Conservation (phyloP, 2,113 vertebrate genomes). For the Strix uralensis region DNA sequence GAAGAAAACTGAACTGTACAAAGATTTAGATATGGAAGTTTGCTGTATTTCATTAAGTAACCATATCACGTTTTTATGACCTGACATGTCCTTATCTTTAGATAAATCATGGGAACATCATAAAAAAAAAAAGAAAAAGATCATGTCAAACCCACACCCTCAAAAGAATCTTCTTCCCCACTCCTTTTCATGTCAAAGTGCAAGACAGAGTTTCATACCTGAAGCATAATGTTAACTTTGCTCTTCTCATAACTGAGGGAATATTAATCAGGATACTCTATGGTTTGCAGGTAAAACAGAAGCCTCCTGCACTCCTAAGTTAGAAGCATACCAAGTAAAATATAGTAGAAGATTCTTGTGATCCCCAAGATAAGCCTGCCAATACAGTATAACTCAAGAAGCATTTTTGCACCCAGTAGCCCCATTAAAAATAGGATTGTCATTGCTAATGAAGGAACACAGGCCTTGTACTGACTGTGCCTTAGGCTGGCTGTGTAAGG, state of each 20-base stretch:
- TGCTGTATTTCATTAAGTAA: background rate
- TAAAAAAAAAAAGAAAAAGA: background rate
- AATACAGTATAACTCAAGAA: background rate
- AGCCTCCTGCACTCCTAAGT: background rate
- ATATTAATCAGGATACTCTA: background rate
- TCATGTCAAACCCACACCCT: background rate
- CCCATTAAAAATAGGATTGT: background rate
- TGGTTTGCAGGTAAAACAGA: background rate
- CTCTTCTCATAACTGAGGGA: background rate
- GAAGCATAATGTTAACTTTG: background rate
- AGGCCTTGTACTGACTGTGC: background rate
- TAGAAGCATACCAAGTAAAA: background rate
- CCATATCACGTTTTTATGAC: background rate
- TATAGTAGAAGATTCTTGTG: background rate
- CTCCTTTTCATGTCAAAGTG: background rate
- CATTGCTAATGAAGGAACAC: background rate
- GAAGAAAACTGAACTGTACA: background rate
- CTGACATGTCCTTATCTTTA: background rate
- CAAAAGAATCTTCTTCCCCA: background rate
- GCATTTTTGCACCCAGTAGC: background rate
- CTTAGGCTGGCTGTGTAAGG: background rate
- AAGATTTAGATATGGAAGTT: background rate
- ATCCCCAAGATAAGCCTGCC: background rate
- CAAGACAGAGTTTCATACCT: background rate
- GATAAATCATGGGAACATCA: background rate